A percentile compares a stretch with the other conserved stretches of the same genome.
phyloP scores from a whole-genome alignment of 2,888 invertebrate species.

The Bellardia pandia region DNA sequence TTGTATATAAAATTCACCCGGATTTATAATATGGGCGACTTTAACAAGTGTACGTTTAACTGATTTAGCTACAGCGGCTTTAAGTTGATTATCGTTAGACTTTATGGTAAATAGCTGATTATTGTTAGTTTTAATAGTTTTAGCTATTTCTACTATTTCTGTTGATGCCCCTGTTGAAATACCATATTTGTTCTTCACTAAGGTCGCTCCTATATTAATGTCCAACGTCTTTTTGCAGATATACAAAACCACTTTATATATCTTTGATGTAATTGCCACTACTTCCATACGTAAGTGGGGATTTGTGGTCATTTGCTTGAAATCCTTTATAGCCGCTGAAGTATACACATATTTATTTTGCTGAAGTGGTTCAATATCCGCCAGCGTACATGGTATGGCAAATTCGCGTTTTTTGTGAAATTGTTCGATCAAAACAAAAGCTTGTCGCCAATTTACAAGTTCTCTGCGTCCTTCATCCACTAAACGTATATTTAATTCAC shows the following conservation, averaged over 20 bases:
- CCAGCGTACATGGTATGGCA: slow-evolving; percentile 80
- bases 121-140: slow-evolving; percentile 50
- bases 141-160: slow-evolving; percentile 64
- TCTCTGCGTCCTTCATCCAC: slow-evolving; percentile 87
- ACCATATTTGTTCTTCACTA: slow-evolving; percentile 85
- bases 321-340: slow-evolving; percentile 79
- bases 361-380: slow-evolving; percentile 84
- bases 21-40: slow-evolving; percentile 85
- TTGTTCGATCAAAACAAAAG: slow-evolving; percentile 85
- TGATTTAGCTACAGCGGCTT: slow-evolving; percentile 16
- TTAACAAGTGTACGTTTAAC: slow-evolving; percentile 79
- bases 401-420: slow-evolving; percentile 76
- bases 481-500: slow-evolving; percentile 79
- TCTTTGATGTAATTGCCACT: slow-evolving; percentile 71
- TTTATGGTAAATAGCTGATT: background rate
- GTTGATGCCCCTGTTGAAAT: slow-evolving; percentile 84
- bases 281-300: slow-evolving; percentile 84
- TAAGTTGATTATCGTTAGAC: slow-evolving; percentile 1
- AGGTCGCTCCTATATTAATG: slow-evolving; percentile 85
- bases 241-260: slow-evolving; percentile 84
- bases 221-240: slow-evolving; percentile 80
- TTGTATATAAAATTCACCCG: slow-evolving; percentile 87
- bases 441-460: slow-evolving; percentile 84
- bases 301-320: slow-evolving; percentile 81
- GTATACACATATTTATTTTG: slow-evolving; percentile 83